Evolutionary conservation across 2,888 invertebrate species (phyloP).

Genomic region (Glaucopsyche alexis): DNA sequence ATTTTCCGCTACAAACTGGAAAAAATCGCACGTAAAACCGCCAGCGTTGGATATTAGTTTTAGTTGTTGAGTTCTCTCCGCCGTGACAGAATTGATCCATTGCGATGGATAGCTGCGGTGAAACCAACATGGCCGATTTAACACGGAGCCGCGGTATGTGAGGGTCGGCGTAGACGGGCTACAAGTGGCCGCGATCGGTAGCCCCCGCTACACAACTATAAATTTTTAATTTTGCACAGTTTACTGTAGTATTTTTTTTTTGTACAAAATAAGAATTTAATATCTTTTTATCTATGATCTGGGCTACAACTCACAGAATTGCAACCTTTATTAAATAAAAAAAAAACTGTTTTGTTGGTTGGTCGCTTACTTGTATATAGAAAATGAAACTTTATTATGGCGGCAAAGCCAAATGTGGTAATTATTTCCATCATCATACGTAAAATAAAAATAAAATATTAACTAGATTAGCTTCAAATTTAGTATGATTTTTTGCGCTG

Average conservation of each 20-base stretch:
- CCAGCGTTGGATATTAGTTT: conserved; percentile 16
- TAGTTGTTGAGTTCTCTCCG: conserved; percentile 23
- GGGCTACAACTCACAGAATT: background rate
- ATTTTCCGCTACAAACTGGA: conserved; percentile 5
- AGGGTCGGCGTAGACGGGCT: background rate
- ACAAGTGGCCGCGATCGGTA: background rate
- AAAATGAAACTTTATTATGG: too few species aligned
- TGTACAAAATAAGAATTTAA: background rate
- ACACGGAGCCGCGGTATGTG: conserved; percentile 4
- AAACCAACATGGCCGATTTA: conserved; percentile 12
- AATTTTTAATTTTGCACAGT: background rate
- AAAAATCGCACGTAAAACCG: background rate
- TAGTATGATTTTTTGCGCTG: too few species aligned
- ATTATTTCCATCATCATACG: too few species aligned
- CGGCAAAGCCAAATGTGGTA: too few species aligned
- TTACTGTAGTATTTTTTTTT: background rate
- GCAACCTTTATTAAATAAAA: background rate
- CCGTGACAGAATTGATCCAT: conserved; percentile 21
- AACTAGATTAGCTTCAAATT: too few species aligned
- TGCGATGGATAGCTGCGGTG: conserved; percentile 8
- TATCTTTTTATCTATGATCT: background rate
- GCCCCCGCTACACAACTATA: too few species aligned
- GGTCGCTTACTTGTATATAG: background rate
- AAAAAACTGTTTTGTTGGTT: background rate
- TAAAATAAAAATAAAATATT: too few species aligned